Base-by-base conservation (phyloP, 2,797 vertebrate genomes). In the Streptopelia turtur region DNA sequence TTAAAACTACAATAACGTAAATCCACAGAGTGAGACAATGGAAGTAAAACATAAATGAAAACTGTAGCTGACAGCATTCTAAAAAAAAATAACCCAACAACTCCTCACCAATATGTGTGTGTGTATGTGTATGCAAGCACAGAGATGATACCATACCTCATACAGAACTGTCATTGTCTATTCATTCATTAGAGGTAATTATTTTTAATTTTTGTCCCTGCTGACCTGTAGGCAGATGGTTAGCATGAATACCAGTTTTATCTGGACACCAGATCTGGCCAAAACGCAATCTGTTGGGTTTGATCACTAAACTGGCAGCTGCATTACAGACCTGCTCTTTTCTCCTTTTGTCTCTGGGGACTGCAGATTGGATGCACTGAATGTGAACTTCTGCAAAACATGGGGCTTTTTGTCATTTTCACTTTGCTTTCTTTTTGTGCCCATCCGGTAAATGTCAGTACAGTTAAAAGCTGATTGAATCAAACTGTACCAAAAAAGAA, bases 211-310 rank as follows among this genome's bases (percentile, higher is more conserved):
- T 97, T 97, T 97, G 96, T 98, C 96, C 96, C 97, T 89, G 70
- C 94, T 98, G 98, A 98, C 97, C 98, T 97, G 90, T 83, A 96
- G 97, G 97, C 98, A 98, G 98, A 98, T 98, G 98, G 98, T 96
- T 93, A 97, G 98, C 97, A 98, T 97, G 97, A 98, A 98, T 97
- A 93, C 96, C 96, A 95, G 94, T 83, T 96, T 97, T 98, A 98
- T 98, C 98, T 98, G 98, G 97, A 98, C 96, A 97, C 97, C 96
- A 95, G 97, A 98, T 97, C 98, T 96, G 94, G 74, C 76, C 94
- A 92, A 33, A 93, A 94, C 7, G 7, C 95, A 95, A 94, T 97
- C 96, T 89, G 97, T 94, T 89, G 85, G 87, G 95, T 87, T 97
- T 95, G 97, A 98, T 97, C 95, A 78, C 94, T 90, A 87, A 90